Evolutionary conservation across 2,113 vertebrate genomes (phyloP), one percentile per base, ranked within the genome.

Genomic region (Ascaphus truei): DNA sequence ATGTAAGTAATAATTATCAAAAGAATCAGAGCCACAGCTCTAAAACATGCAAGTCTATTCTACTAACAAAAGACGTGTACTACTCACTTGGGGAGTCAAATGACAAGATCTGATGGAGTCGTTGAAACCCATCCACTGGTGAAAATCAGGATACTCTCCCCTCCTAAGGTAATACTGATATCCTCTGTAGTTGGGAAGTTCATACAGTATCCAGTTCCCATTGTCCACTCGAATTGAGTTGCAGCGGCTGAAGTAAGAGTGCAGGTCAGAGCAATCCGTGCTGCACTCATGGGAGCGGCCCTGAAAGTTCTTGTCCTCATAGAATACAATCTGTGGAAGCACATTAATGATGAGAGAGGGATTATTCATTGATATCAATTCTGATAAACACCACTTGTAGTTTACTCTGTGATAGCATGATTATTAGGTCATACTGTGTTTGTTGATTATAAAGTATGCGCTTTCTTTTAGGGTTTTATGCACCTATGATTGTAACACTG

Each of bases 291-390:
- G 86, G 77, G 79, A 87, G 72, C 87, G 90, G 72, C 90, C 90
- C 80, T 86, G 85, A 76, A 90, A 91, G 83, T 90, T 84, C 58
- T 84, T 88, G 78, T 92, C 88, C 77, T 91, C 88, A 79, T 89
- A 91, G 80, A 91, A 92, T 73, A 85, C 84, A 23, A 92, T 89
- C 90, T 92, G 72, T n/a, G n/a, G n/a, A n/a, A n/a, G n/a, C n/a
- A n/a, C n/a, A n/a, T n/a, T n/a, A n/a, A n/a, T n/a, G n/a, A n/a
- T n/a, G n/a, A n/a, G n/a, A n/a, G n/a, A n/a, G n/a, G n/a, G n/a
- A n/a, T n/a, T n/a, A n/a, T n/a, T n/a, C n/a, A n/a, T n/a, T n/a
- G n/a, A n/a, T n/a, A n/a, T n/a, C n/a, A n/a, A n/a, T n/a, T n/a
- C n/a, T n/a, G n/a, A n/a, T n/a, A n/a, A n/a, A n/a, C n/a, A n/a